phyloP scores from a whole-genome alignment of 2,113 vertebrate species.

The Neotoma lepida region DNA sequence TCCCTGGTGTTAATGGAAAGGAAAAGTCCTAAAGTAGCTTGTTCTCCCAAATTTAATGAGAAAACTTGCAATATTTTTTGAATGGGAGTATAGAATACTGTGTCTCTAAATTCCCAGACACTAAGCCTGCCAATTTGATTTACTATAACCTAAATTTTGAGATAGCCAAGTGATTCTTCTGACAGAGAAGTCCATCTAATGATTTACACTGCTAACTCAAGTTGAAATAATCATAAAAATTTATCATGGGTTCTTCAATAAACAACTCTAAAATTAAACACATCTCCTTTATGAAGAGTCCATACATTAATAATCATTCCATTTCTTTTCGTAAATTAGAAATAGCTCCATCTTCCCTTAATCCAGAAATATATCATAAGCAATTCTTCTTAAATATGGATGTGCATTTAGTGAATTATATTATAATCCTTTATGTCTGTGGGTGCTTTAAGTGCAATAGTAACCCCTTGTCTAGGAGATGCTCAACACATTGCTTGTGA shows the following conservation, averaged over 20 bases:
- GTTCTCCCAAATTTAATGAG: constrained; percentile 2
- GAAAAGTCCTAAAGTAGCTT: constrained; percentile 12
- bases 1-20: constrained; percentile 10
- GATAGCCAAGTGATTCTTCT: constrained; percentile 17
- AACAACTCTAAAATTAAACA: constrained; percentile 13
- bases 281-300: background rate
- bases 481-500: background rate
- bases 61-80: background rate
- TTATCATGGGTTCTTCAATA: constrained; percentile 8
- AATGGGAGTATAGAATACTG: background rate
- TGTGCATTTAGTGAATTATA: background rate
- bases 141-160: background rate
- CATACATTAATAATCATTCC: background rate
- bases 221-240: background rate
- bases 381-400: background rate
- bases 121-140: background rate
- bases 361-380: background rate
- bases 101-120: constrained; percentile 4
- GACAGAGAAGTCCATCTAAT: background rate
- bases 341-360: background rate
- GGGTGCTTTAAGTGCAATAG: background rate
- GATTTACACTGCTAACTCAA: background rate
- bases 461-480: background rate
- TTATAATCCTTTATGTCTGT: background rate
- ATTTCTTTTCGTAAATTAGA: background rate